Conservation (phyloP, 2,888 invertebrate genomes). For the Oxycera nigricornis region DNA sequence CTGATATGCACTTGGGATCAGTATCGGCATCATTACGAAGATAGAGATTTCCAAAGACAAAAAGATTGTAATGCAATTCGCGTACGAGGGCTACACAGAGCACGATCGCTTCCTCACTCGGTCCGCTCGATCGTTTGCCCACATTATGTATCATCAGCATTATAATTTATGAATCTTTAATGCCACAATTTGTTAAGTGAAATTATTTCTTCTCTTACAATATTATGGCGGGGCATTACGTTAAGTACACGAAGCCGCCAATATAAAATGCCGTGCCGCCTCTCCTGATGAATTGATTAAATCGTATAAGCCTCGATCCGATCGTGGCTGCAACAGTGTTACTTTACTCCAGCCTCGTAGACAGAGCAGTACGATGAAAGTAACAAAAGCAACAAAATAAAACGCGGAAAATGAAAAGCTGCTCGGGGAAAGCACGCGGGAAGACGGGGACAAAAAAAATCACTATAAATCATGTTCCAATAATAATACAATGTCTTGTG, state of each 20-base stretch:
- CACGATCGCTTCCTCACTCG: not conserved
- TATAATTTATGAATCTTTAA: slow-evolving; percentile 36
- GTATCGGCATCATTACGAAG: too few species aligned
- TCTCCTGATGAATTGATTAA: slow-evolving; percentile 34
- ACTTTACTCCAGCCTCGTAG: not conserved
- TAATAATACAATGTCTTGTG: slow-evolving; percentile 22
- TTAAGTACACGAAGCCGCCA: slow-evolving; percentile 28
- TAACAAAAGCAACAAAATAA: not conserved
- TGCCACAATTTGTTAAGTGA: slow-evolving; percentile 36
- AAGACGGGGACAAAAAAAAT: not conserved
- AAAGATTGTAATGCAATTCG: too few species aligned
- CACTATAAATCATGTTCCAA: slow-evolving; percentile 30
- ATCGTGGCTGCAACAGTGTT: not conserved
- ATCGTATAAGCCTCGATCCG: slow-evolving; percentile 36
- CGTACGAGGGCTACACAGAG: too few species aligned
- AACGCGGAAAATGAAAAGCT: not conserved
- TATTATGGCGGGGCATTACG: slow-evolving; percentile 15
- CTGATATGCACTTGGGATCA: too few species aligned
- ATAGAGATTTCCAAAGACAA: too few species aligned
- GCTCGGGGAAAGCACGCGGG: not conserved
- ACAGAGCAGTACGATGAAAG: not conserved
- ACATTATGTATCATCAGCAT: slow-evolving; percentile 33
- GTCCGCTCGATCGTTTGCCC: slow-evolving; percentile 4
- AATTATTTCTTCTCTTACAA: slow-evolving; percentile 27
- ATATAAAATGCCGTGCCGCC: slow-evolving; percentile 5